Evolutionary conservation across 2,797 vertebrate genomes (phyloP), one percentile per base, ranked within the genome.

Genomic region (Melanitta fusca): DNA sequence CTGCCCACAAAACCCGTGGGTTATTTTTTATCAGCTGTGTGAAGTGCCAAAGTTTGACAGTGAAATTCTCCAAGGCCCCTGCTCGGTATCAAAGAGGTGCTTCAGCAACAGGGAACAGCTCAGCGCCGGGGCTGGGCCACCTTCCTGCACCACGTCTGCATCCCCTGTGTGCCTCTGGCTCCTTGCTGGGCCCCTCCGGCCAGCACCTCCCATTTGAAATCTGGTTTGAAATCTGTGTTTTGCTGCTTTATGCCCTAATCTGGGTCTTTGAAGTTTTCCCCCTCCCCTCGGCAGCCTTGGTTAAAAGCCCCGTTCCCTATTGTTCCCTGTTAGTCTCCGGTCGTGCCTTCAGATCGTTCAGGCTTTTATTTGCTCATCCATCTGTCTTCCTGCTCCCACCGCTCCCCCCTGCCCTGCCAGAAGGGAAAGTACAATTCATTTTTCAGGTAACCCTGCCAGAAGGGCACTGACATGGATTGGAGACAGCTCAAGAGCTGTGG

Each of bases 321-420:
- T 95, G 61, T 54, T 92, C 86, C 92, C 93, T 85, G 17, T 95
- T 95, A 93, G 95, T 94, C 89, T 95, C 77, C 84, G 85, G 68
- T 62, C 73, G 38, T 22, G 32, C 91, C 66, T 91, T 72, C 70
- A 77, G 77, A 94, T 92, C 77, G 80, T 91, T 75, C 90, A 78
- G 94, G 93, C 49, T 94, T 95, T 96, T 97, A 96, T 97, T 97
- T 96, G 95, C 95, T 95, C 92, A 89, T 96, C 94, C 91, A 66
- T 77, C 83, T 68, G 66, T 84, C 72, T 75, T 80, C 86, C 93
- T 65, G 79, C 73, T 83, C 91, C 95, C 80, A 21, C 73, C 75
- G 27, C 53, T 70, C 89, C 83, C 75, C 51, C 93, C 91, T 91
- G 87, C 84, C 94, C 96, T 80, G 30, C 75, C 73, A 77, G 87